Evolutionary conservation across 2,113 vertebrate genomes (phyloP), one percentile per base, ranked within the genome.

Genomic region (Neodontobutis hainanensis): DNA sequence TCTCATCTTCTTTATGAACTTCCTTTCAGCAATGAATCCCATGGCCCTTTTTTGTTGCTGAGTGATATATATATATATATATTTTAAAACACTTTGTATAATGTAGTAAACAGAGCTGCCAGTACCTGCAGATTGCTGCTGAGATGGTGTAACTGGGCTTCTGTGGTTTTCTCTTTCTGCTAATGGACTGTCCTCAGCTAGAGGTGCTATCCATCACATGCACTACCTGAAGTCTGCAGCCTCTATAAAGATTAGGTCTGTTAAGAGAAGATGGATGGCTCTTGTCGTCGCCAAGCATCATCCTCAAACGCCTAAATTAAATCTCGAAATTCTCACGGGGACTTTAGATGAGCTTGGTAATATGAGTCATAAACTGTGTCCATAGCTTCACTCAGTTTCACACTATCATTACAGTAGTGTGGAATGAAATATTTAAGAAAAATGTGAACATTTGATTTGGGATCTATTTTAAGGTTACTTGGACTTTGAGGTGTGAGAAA

Each of bases 241-340:
- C 93, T 94, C 93, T 92, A 90, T 95, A 95, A 94, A 95, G 94
- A 95, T 96, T 93, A 94, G 90, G 90, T 91, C 81, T 78, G 92
- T 92, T 95, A 94, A 94, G 94, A 92, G 80, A 95, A 96, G 96
- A 98, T 92, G 92, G 94, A 96, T 96, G 92, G 92, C 78, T 76
- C 90, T 88, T 75, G 91, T 92, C 90, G 91, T 87, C 80, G 86
- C 83, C 89, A 89, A 90, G 92, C 92, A 63, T 91, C 91, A 93
- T 95, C 91, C 91, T 92, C 91, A 90, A 93, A 94, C 87, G 90
- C 91, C 90, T 91, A 92, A 93, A 91, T 72, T 88, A 93, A 95
- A 94, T 94, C 84, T 85, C 83, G 91, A 92, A 94, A 89, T 91
- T 91, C 91, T 92, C 86, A 80, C 79, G 92, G 91, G 94, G 94